These are phyloP conservation scores for Agrotis clavis DNA, from an alignment of 2,888 invertebrate species.

Conservation along the genomic window DNA sequence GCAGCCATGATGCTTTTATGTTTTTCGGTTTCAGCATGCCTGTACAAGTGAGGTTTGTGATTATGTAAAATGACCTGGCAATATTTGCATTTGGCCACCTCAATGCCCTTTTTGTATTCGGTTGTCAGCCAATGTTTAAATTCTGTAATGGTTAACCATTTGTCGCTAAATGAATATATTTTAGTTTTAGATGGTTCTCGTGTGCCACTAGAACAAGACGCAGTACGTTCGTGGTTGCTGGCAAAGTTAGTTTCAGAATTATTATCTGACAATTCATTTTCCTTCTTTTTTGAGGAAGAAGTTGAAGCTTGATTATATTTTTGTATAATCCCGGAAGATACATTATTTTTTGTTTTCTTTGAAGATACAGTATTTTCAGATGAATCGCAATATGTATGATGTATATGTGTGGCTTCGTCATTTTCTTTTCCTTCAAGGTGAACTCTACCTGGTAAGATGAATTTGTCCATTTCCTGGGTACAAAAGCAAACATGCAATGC, in stretches of 20 bases:
- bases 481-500: constrained; percentile 3
- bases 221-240: constrained; percentile 1
- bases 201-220: not conserved
- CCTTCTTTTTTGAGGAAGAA: not conserved
- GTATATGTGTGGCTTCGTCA: not conserved
- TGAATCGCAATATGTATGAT: not conserved
- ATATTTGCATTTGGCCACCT: constrained; percentile 17
- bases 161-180: constrained; percentile 19
- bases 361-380: not conserved
- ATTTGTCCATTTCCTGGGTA: constrained; percentile 3
- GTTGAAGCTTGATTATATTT: not conserved
- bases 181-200: constrained; percentile 1
- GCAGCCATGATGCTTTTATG: constrained; percentile 18
- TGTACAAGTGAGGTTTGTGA: constrained; percentile 22
- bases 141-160: constrained; percentile 22
- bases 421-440: not conserved
- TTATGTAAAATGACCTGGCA: constrained; percentile 19
- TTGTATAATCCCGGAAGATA: constrained; percentile 1
- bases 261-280: not conserved
- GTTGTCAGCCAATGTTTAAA: not conserved
- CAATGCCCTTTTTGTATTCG: constrained; percentile 8
- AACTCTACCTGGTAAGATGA: not conserved
- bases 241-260: not conserved
- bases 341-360: not conserved
- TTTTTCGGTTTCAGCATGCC: constrained; percentile 18